Evolutionary conservation across 1,140 invertebrate species (phyloP), one percentile per base, ranked within the genome.

Genomic region (Hycleus cichorii): DNA sequence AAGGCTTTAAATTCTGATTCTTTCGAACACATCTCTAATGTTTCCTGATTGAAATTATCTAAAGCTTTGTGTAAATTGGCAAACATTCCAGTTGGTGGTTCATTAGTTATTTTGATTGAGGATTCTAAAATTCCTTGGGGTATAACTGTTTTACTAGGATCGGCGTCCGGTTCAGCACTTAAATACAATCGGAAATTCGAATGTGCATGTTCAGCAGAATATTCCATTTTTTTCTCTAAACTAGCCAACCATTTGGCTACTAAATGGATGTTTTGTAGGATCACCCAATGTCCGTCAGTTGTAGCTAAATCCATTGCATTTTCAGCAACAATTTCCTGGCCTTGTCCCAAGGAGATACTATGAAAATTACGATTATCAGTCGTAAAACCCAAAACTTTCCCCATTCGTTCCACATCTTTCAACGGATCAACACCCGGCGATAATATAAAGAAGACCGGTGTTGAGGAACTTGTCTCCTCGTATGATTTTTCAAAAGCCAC

Each of bases 31-130:
- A 90, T 88, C 72, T 97, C 94, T 24, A 97, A 72, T 0, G 90
- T 94, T 70, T 96, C 93, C 74, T 97, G 92, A 65, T 77, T 89
- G 73, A 98, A 97, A 76, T 95, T 95, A 69, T 95, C 90, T 38
- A 98, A 72, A 9, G 93, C 88, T 77, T 96, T 96, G 72, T 95
- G 93, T 18, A 95, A 80, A 74, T 97, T 97, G 0, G 93, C 92
- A 73, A 82, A 81, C 87, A 98, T 96, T 44, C 95, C 94, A 24
- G 89, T 93, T 0, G 95, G 94, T 3, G 93, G 92, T 75, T 97
- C 94, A 68, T 97, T 97, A 0, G 93, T 96, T 40, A 97, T 95
- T 77, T 98, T 97, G 67, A 97, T 93, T 0, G 92, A 89, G 0
- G 91, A 90, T 73, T 98, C 93, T 4, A 97, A 74, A 63, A 98